Percentiles rank a stretch among this genome's conserved stretches.
These are phyloP conservation scores for Heliocidaris tuberculata DNA, from an alignment of 35 echinoderm and acorn worm species.

Conservation along the genomic window DNA sequence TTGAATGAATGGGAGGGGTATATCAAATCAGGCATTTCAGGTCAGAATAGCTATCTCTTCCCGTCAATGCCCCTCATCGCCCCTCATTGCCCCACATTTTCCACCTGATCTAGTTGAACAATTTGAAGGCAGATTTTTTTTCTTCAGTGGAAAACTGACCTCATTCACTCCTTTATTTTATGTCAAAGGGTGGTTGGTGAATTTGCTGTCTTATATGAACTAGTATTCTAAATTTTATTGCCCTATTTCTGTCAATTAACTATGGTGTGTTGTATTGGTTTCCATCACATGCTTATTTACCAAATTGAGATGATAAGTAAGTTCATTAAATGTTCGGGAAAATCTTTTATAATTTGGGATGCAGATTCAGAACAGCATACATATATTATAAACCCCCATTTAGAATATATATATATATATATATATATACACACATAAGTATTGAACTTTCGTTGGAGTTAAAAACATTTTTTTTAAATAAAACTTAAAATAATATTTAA, in stretches of 20 bases:
- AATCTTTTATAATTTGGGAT: too few relatives aligned
- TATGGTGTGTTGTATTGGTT: neutral
- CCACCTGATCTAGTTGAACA: conserved; percentile 8
- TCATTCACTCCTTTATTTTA: neutral
- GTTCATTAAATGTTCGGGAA: too few relatives aligned
- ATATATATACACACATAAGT: too few relatives aligned
- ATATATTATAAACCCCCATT: too few relatives aligned
- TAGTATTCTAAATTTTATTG: neutral
- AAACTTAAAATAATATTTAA: too few relatives aligned
- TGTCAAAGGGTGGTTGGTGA: neutral
- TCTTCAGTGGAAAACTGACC: neutral
- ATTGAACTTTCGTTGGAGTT: too few relatives aligned
- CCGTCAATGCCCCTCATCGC: neutral
- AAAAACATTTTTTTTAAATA: too few relatives aligned
- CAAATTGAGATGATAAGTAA: neutral
- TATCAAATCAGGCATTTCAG: neutral
- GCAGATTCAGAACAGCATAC: too few relatives aligned
- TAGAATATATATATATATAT: too few relatives aligned
- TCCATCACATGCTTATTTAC: neutral
- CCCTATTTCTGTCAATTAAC: neutral
- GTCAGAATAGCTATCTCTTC: neutral
- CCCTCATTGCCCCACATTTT: neutral
- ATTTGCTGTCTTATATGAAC: neutral
- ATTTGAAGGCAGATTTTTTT: neutral
- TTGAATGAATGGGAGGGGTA: neutral